Conservation (phyloP, 2,113 vertebrate genomes). For the Varanus salvator region DNA sequence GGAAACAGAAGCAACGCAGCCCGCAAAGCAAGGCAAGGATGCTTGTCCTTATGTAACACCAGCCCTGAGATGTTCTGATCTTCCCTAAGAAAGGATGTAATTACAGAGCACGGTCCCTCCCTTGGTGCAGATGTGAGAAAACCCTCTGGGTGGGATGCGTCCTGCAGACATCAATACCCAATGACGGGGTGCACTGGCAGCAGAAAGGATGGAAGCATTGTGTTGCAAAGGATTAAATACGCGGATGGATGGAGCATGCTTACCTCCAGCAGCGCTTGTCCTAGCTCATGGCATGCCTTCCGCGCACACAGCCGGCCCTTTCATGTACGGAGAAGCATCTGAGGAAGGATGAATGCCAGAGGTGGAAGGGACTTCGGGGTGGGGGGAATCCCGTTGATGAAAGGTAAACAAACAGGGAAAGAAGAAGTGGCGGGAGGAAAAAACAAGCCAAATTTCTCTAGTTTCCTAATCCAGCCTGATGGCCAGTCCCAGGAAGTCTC, state of each 20-base stretch:
- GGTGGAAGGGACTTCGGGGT: background rate
- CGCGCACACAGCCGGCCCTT: slow-evolving; percentile 38
- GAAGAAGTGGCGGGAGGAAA: background rate
- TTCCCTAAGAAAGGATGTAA: slow-evolving; percentile 10
- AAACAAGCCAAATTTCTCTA: background rate
- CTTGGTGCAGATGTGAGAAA: slow-evolving; percentile 7
- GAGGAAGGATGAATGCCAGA: background rate
- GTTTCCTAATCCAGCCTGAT: slow-evolving; percentile 37
- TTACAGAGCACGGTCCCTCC: slow-evolving; percentile 25
- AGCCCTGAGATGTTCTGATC: slow-evolving; percentile 46
- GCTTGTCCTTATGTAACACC: slow-evolving; percentile 65
- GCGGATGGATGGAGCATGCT: slow-evolving; percentile 45
- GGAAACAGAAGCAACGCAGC: background rate
- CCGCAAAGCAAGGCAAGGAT: background rate
- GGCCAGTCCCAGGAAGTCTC: background rate
- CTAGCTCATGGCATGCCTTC: slow-evolving; percentile 71
- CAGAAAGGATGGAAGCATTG: slow-evolving; percentile 36
- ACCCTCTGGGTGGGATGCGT: slow-evolving; percentile 7
- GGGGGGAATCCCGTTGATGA: background rate
- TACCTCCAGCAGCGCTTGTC: slow-evolving; percentile 69
- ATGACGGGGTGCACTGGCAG: background rate
- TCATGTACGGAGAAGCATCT: slow-evolving; percentile 54
- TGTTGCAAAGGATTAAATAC: background rate
- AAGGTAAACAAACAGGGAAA: background rate
- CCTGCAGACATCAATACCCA: background rate